Evolutionary conservation across 1,140 invertebrate species (phyloP).

Genomic region (Neodiprion virginianus): DNA sequence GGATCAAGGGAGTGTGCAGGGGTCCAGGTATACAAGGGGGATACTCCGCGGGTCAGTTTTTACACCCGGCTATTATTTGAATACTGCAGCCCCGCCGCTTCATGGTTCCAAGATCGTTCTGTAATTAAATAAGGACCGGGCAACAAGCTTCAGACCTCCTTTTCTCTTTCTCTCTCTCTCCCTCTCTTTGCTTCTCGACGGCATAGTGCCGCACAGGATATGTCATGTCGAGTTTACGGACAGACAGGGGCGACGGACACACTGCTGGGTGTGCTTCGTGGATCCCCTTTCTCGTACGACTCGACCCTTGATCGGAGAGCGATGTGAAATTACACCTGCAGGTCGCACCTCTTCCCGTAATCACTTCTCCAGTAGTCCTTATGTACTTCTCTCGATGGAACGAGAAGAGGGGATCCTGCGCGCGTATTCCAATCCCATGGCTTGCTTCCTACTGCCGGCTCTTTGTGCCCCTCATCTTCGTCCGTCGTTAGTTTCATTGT

Average conservation of each 20-base stretch:
- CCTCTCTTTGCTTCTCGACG: constrained; percentile 2
- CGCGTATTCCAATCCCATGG: too few relatives aligned
- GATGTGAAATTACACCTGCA: too few relatives aligned
- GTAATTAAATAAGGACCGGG: not conserved
- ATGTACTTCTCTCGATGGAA: constrained; percentile 6
- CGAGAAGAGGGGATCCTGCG: too few relatives aligned
- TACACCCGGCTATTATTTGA: not conserved
- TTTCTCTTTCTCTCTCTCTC: constrained; percentile 13
- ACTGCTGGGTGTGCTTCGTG: not conserved
- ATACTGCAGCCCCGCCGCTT: too few relatives aligned
- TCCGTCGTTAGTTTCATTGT: constrained; percentile 37
- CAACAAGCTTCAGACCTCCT: not conserved
- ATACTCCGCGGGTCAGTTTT: not conserved
- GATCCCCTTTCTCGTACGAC: constrained; percentile 9
- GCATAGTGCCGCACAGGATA: constrained; percentile 18
- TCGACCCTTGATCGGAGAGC: too few relatives aligned
- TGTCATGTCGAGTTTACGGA: constrained; percentile 27
- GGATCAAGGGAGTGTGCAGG: not conserved
- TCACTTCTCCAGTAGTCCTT: constrained; percentile 42
- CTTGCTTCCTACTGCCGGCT: constrained; percentile 8
- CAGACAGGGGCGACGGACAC: not conserved
- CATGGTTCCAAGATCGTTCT: not conserved
- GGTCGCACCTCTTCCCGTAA: constrained; percentile 33
- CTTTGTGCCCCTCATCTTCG: constrained; percentile 34
- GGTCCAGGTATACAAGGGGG: too few relatives aligned